A percentile compares a stretch with the other conserved stretches of the same genome.
phyloP scores from a whole-genome alignment of 2,797 vertebrate genomes.

The Hapalemur alaotrensis region DNA sequence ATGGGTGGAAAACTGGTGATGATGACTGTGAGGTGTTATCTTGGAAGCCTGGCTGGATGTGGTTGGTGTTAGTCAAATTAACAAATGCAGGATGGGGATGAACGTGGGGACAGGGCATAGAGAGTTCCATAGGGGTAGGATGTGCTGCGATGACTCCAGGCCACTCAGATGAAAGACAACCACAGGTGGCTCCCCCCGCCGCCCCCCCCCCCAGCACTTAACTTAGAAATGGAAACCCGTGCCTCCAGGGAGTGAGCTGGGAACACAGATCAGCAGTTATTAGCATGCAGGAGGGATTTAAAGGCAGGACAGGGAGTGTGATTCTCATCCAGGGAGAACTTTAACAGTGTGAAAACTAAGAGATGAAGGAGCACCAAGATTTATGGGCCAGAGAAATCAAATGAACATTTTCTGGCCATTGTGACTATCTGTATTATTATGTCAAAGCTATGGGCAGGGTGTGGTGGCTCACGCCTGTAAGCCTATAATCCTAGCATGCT shows the following conservation, averaged over 20 bases:
- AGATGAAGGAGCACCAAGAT: not conserved
- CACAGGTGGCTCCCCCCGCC: not conserved
- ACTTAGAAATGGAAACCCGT: not conserved
- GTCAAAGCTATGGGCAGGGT: not conserved
- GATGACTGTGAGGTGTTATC: not conserved
- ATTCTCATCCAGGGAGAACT: not conserved
- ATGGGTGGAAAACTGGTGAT: not conserved
- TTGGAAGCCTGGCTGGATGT: not conserved
- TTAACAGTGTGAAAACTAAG: not conserved
- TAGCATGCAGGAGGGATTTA: not conserved
- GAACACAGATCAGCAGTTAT: accelerated
- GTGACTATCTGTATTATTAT: not conserved
- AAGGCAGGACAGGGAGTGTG: not conserved
- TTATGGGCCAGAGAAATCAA: not conserved
- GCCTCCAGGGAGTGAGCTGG: not conserved
- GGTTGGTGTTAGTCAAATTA: not conserved
- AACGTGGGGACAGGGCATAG: not conserved
- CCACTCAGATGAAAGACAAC: not conserved
- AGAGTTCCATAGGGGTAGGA: not conserved
- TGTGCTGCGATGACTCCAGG: not conserved
- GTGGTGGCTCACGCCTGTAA: too few relatives aligned
- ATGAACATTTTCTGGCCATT: not conserved
- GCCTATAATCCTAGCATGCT: too few relatives aligned
- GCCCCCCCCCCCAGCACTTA: not conserved
- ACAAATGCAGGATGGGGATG: not conserved